Evolutionary conservation across 2,888 invertebrate species (phyloP).

Genomic region (Herminia tarsipennalis): DNA sequence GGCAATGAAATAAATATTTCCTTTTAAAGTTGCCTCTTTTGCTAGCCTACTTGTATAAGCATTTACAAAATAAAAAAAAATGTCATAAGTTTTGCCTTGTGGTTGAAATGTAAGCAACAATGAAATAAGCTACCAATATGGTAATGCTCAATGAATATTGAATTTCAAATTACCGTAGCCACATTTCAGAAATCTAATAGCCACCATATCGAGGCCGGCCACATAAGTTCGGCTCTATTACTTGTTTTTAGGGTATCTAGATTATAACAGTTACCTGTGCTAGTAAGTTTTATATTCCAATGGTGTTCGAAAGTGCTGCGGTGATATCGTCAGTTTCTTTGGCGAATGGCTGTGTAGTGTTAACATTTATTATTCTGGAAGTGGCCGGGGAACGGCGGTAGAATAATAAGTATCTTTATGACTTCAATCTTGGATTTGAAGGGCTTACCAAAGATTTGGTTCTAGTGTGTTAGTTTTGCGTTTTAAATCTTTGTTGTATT

Average conservation of each 20-base stretch:
- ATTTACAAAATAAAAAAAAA: background rate
- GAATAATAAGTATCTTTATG: slow-evolving; percentile 69
- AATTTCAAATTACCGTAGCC: background rate
- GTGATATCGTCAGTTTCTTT: slow-evolving; percentile 76
- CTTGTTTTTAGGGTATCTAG: slow-evolving; percentile 34
- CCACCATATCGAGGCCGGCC: slow-evolving; percentile 24
- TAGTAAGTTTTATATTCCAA: slow-evolving; percentile 62
- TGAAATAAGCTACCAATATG: background rate
- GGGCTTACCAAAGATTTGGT: slow-evolving; percentile 54
- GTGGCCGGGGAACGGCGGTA: slow-evolving; percentile 61
- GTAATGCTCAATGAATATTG: background rate
- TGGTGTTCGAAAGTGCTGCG: slow-evolving; percentile 65
- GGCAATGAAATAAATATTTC: too few species aligned
- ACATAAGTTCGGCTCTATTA: slow-evolving; percentile 33
- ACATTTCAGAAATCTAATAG: slow-evolving; percentile 24
- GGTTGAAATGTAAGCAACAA: background rate
- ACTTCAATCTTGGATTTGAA: slow-evolving; percentile 63
- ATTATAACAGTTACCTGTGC: slow-evolving; percentile 41
- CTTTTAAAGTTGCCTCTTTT: too few species aligned
- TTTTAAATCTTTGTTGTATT: slow-evolving; percentile 12
- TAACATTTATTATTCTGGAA: slow-evolving; percentile 77
- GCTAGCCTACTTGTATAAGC: too few species aligned
- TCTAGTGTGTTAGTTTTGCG: slow-evolving; percentile 37
- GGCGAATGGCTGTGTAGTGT: slow-evolving; percentile 68
- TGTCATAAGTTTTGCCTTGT: background rate